A percentile compares a stretch with the other conserved stretches of the same genome.
Conservation (phyloP, 2,113 vertebrate genomes). For the Tetrax tetrax region DNA sequence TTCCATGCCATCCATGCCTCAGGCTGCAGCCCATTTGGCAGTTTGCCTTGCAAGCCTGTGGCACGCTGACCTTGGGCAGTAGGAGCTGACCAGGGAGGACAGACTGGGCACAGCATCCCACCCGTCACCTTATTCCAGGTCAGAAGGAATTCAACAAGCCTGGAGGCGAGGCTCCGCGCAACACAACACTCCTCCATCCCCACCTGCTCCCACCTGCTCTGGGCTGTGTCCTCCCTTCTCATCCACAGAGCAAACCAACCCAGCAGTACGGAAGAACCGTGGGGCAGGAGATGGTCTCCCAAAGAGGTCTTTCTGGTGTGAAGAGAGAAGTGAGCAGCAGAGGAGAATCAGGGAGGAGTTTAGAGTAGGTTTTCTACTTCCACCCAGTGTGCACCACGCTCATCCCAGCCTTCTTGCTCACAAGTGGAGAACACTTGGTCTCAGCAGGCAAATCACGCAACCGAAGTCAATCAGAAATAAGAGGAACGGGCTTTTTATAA, state of each 20-base stretch:
- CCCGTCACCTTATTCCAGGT: not conserved
- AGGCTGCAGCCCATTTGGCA: not conserved
- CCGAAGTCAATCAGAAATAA: not conserved
- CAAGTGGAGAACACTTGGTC: not conserved
- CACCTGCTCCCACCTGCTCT: not conserved
- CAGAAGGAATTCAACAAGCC: not conserved
- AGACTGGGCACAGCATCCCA: not conserved
- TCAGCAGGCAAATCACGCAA: not conserved
- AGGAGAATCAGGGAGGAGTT: not conserved
- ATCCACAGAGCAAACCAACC: not conserved
- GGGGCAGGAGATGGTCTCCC: not conserved
- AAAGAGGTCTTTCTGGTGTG: not conserved
- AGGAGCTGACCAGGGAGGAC: not conserved
- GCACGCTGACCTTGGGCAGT: rapidly evolving
- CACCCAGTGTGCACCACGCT: not conserved
- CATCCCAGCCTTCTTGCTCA: not conserved
- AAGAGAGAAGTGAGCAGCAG: not conserved
- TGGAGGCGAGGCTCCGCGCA: not conserved
- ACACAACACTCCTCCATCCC: not conserved
- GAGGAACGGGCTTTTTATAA: not conserved
- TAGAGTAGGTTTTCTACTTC: not conserved
- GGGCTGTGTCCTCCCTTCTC: not conserved
- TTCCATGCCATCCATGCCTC: not conserved
- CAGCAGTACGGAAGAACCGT: not conserved
- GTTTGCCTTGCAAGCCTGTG: not conserved